Evolutionary conservation across 2,888 invertebrate species (phyloP).

Genomic region (Luffia ferchaultella): DNA sequence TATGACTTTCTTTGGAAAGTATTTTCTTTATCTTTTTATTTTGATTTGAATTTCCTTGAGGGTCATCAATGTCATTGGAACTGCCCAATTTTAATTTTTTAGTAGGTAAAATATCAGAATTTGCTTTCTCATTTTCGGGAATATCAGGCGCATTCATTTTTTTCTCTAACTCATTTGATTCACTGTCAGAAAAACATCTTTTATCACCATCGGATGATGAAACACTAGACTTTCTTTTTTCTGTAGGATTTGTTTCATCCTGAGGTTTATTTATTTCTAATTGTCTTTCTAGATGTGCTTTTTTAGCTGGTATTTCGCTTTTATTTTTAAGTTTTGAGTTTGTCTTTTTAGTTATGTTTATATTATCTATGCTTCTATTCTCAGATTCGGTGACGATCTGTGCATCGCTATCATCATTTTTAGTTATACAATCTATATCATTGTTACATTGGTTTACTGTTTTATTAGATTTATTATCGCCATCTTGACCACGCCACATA

Average conservation of each 20-base stretch:
- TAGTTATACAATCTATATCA: conserved; percentile 26
- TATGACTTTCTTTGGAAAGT: neutral
- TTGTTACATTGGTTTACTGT: conserved; percentile 27
- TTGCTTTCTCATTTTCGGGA: conserved; percentile 35
- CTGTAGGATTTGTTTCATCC: conserved; percentile 47
- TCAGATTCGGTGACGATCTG: conserved; percentile 27
- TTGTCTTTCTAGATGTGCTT: conserved; percentile 31
- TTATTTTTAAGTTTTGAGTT: conserved; percentile 34
- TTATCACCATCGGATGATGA: conserved; percentile 50
- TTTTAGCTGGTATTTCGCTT: conserved; percentile 24
- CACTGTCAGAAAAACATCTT: conserved; percentile 19
- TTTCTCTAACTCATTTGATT: conserved; percentile 2
- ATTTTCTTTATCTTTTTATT: conserved; percentile 21
- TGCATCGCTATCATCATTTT: conserved; percentile 36
- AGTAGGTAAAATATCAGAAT: conserved; percentile 42
- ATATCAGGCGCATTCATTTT: conserved; percentile 32
- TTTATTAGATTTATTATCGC: conserved; percentile 33
- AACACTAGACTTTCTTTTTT: conserved; percentile 52
- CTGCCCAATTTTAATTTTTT: conserved; percentile 51
- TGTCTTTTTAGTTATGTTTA: neutral
- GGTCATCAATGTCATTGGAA: conserved; percentile 3
- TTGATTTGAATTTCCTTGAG: conserved; percentile 7
- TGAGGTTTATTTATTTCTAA: conserved; percentile 36
- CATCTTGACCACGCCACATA: conserved; percentile 37
- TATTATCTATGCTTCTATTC: neutral